These are phyloP conservation scores for Rhegmatorhina hoffmannsi DNA, from an alignment of 2,113 vertebrate genomes.

Conservation along the genomic window DNA sequence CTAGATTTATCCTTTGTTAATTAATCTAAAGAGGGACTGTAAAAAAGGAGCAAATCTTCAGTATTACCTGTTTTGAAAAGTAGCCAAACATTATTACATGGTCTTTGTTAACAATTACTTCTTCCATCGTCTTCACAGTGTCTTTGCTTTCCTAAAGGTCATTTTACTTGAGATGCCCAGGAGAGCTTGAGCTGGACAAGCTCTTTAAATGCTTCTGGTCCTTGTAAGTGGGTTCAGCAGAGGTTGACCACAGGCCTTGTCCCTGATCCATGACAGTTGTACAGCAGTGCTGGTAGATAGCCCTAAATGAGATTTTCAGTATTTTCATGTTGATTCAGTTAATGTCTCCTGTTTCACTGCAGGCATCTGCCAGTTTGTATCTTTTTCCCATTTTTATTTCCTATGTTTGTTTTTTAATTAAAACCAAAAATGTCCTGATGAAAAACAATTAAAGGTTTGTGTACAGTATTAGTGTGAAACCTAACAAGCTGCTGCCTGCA, in stretches of 20 bases:
- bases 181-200: neutral
- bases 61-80: neutral
- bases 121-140: neutral
- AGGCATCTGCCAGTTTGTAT: neutral
- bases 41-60: neutral
- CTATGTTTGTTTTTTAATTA: conserved; percentile 21
- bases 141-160: neutral
- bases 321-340: neutral
- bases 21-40: neutral
- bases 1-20: neutral
- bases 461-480: neutral
- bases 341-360: neutral
- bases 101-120: neutral
- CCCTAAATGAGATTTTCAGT: neutral
- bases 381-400: neutral
- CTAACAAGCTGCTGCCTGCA: neutral
- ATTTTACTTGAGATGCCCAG: neutral
- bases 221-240: neutral
- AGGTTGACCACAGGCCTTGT: neutral
- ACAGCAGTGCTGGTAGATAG: neutral
- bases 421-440: neutral
- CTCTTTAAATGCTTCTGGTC: neutral
- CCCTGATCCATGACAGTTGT: neutral
- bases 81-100: neutral
- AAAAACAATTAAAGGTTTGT: neutral